phyloP scores from a whole-genome alignment of 2,113 vertebrate genomes.

The Apteryx mantelli region DNA sequence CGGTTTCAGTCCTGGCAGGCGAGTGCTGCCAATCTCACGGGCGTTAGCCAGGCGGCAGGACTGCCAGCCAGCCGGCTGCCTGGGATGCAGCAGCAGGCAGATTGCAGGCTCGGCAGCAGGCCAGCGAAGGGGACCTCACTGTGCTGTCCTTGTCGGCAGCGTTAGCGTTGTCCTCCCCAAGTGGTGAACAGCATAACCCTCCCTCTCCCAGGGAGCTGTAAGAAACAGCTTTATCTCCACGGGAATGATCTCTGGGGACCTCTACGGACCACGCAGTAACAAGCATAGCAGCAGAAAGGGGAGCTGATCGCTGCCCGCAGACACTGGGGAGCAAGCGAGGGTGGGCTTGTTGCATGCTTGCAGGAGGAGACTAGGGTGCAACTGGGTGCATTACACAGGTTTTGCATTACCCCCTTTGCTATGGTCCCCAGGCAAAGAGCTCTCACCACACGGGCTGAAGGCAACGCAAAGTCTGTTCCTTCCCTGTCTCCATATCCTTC shows the following conservation, averaged over 20 bases:
- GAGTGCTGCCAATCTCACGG: slow-evolving; percentile 4
- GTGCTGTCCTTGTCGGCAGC: neutral
- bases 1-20: slow-evolving; percentile 35
- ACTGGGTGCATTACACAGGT: rapidly evolving
- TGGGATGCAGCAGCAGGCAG: neutral
- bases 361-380: neutral
- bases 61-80: neutral
- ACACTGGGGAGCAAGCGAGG: rapidly evolving
- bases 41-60: neutral
- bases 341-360: neutral
- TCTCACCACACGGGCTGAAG: neutral
- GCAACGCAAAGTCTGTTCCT: neutral
- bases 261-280: neutral
- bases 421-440: neutral
- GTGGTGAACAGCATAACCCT: neutral
- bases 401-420: neutral
- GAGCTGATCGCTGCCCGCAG: rapidly evolving
- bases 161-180: neutral
- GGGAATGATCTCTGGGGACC: neutral
- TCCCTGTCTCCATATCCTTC: neutral
- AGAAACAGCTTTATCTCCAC: neutral
- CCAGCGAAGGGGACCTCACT: neutral
- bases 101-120: neutral
- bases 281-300: neutral
- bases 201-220: neutral